These are phyloP conservation scores for Larimichthys crocea DNA, from an alignment of 2,113 vertebrate genomes.

Conservation along the genomic window DNA sequence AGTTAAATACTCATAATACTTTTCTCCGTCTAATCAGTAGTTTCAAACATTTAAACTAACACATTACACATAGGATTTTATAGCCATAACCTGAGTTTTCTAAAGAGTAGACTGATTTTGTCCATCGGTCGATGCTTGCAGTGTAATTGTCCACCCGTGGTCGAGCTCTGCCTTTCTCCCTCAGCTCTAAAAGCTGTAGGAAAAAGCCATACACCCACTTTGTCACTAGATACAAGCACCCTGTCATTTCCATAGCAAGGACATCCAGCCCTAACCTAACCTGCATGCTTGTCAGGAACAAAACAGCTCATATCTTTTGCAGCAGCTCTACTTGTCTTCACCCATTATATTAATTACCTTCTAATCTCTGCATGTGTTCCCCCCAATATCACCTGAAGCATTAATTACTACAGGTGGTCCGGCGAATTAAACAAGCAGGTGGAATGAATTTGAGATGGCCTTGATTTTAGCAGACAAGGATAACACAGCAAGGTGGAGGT, in stretches of 20 bases:
- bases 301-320: not conserved
- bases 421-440: constrained; percentile 16
- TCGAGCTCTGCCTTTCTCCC: not conserved
- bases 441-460: not conserved
- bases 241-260: constrained; percentile 4
- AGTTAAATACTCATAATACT: not conserved
- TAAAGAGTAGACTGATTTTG: not conserved
- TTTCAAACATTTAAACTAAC: not conserved
- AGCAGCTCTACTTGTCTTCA: constrained; percentile 28
- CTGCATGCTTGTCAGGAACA: not conserved
- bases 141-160: not conserved
- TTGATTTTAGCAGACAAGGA: not conserved
- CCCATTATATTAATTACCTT: constrained; percentile 42
- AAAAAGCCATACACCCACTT: not conserved
- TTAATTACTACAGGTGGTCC: constrained; percentile 9
- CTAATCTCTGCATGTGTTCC: constrained; percentile 39
- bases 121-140: not conserved
- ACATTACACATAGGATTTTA: not conserved
- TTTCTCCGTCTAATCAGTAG: too few relatives aligned
- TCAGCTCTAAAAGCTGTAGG: constrained; percentile 1
- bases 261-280: constrained; percentile 20
- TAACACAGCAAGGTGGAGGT: not conserved
- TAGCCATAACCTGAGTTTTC: not conserved
- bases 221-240: not conserved
- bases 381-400: constrained; percentile 7